Evolutionary conservation across 2,113 vertebrate species (phyloP).

Genomic region (Peucedramus taeniatus): DNA sequence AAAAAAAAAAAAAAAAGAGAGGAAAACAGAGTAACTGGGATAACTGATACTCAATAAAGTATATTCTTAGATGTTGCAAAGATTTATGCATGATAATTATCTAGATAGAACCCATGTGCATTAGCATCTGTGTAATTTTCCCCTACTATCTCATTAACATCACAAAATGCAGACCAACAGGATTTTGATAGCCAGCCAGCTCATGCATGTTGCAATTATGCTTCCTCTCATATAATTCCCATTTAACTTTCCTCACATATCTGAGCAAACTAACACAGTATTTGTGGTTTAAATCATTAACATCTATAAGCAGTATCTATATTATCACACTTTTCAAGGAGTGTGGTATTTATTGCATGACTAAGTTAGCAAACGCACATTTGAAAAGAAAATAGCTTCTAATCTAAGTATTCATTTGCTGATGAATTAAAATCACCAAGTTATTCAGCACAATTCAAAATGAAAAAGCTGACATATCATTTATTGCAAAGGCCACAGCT

Average conservation of each 20-base stretch:
- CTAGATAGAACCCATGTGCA: background rate
- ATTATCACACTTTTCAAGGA: background rate
- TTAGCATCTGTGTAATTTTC: conserved; percentile 4
- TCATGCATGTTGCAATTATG: background rate
- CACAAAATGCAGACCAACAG: background rate
- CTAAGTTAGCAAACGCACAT: conserved; percentile 21
- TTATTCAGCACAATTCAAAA: conserved; percentile 62
- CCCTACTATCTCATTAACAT: background rate
- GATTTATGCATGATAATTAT: background rate
- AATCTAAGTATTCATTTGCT: conserved; percentile 60
- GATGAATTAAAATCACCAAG: conserved; percentile 58
- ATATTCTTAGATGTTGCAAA: background rate
- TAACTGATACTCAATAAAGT: background rate
- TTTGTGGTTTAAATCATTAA: background rate
- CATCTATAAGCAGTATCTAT: background rate
- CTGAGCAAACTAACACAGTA: background rate
- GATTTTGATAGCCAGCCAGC: background rate
- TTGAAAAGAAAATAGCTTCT: conserved; percentile 49
- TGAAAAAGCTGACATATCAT: conserved; percentile 62
- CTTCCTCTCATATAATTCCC: background rate
- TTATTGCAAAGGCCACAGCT: conserved; percentile 55
- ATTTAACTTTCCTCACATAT: background rate
- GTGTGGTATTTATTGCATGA: conserved; percentile 22
- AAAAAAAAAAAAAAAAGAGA: background rate
- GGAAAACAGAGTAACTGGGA: background rate